A percentile compares a stretch with the other conserved stretches of the same genome.
These are phyloP conservation scores for Tholera decimalis DNA, from an alignment of 2,888 invertebrate species.

Conservation along the genomic window DNA sequence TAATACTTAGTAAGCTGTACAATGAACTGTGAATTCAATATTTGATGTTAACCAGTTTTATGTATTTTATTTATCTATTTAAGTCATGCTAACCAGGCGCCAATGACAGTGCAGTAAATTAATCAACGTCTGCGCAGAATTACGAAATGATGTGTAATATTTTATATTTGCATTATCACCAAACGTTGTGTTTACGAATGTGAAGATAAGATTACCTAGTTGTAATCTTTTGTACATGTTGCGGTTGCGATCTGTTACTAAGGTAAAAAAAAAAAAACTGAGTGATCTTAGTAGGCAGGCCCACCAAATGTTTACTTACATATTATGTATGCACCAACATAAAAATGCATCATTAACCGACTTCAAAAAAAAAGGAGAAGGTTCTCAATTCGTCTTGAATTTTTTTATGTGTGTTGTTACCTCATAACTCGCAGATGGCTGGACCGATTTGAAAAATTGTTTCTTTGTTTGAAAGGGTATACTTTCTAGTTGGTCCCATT, in stretches of 20 bases:
- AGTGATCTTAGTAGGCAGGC: not conserved
- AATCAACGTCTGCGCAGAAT: not conserved
- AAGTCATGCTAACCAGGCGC: not conserved
- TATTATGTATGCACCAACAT: no score
- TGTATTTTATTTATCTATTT: no score
- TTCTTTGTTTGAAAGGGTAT: no score
- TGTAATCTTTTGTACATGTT: not conserved
- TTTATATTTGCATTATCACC: not conserved
- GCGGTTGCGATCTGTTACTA: not conserved
- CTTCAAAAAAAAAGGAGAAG: no score
- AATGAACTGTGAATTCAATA: not conserved
- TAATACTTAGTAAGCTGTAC: not conserved
- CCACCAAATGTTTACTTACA: no score
- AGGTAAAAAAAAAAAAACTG: not conserved
- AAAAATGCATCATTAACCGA: no score
- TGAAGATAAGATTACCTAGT: conserved; percentile 27
- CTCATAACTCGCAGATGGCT: no score
- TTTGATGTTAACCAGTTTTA: not conserved
- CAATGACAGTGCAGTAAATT: not conserved
- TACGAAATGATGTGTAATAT: conserved; percentile 3
- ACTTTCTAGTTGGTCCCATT: no score
- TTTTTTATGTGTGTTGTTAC: no score
- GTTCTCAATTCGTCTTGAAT: no score
- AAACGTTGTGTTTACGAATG: not conserved
- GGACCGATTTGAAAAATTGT: no score